These are phyloP conservation scores for Ammodytes marinus DNA, from an alignment of 2,113 vertebrate species.

Conservation along the genomic window DNA sequence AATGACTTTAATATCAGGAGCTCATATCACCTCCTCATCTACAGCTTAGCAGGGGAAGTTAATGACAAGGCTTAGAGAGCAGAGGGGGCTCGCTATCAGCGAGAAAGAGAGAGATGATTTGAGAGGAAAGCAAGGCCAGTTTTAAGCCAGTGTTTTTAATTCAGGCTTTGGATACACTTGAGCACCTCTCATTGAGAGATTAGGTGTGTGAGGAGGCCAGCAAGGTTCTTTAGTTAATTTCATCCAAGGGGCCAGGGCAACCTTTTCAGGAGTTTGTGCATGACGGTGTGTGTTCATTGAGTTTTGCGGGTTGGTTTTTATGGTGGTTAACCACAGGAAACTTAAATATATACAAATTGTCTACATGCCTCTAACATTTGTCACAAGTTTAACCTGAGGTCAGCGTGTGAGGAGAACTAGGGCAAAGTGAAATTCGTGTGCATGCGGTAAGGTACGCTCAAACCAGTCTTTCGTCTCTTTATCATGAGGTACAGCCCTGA, in stretches of 20 bases:
- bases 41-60: conserved; percentile 79
- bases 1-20: conserved; percentile 79
- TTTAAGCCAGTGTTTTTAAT: conserved; percentile 81
- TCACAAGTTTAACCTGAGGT: conserved; percentile 18
- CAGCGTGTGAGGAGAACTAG: conserved; percentile 14
- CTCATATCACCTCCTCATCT: conserved; percentile 80
- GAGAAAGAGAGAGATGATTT: conserved; percentile 75
- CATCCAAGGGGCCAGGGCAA: conserved; percentile 46
- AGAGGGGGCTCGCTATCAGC: conserved; percentile 71
- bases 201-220: conserved; percentile 78
- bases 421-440: conserved; percentile 7
- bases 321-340: conserved; percentile 8
- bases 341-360: conserved; percentile 21
- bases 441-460: background rate
- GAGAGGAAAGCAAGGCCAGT: conserved; percentile 65
- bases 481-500: background rate
- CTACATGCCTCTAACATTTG: background rate
- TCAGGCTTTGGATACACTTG: conserved; percentile 84
- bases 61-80: conserved; percentile 83
- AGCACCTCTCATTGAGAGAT: conserved; percentile 82
- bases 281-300: conserved; percentile 42
- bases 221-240: conserved; percentile 77
- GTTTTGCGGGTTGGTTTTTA: conserved; percentile 30
- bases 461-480: background rate
- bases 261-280: conserved; percentile 58